phyloP scores from a whole-genome alignment of 2,888 invertebrate species.

The Hetaerina titia region DNA sequence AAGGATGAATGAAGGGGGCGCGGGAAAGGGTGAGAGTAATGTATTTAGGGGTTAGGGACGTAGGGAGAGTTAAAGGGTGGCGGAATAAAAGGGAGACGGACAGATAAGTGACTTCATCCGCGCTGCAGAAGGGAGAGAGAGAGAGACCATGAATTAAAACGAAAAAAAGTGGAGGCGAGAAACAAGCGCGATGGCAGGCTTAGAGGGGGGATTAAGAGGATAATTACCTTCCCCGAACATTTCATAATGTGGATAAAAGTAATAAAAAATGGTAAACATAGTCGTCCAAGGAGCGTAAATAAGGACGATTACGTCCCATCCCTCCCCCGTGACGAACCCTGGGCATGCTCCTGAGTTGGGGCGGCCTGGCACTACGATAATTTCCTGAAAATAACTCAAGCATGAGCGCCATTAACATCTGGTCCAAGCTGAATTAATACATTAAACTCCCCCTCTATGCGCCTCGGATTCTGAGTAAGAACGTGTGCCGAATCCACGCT shows the following conservation, averaged over 20 bases:
- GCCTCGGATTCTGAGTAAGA: too few species aligned
- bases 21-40: background rate
- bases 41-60: background rate
- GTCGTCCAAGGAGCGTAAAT: background rate
- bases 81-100: background rate
- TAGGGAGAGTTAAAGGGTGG: background rate
- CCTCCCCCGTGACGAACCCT: background rate
- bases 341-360: background rate
- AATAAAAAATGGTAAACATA: conserved; percentile 20
- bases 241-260: conserved; percentile 13
- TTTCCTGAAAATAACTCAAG: conserved; percentile 1
- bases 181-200: background rate
- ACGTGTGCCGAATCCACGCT: too few species aligned
- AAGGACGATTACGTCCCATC: background rate
- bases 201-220: conserved; percentile 7
- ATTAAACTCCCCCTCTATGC: background rate
- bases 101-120: conserved; percentile 10
- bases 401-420: background rate
- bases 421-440: background rate
- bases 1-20: background rate
- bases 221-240: background rate
- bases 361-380: background rate
- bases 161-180: background rate
- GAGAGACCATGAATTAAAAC: background rate
- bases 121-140: background rate